Conservation (phyloP, 2,113 vertebrate genomes). For the Mormyrus lacerda region DNA sequence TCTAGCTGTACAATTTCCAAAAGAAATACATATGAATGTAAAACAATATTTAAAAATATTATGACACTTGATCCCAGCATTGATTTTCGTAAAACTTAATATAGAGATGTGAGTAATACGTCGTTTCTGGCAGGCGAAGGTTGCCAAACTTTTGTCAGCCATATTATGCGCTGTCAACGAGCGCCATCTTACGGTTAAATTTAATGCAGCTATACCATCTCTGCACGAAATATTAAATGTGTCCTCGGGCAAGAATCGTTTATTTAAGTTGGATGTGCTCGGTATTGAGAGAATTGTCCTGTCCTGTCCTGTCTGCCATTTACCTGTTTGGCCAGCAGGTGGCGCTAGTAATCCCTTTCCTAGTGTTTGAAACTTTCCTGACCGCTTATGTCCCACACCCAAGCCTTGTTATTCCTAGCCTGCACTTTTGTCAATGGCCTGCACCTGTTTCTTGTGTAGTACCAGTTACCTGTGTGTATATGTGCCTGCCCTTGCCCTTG, state of each 20-base stretch:
- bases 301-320: neutral
- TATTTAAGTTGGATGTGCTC: neutral
- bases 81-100: neutral
- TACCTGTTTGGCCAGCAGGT: neutral
- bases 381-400: neutral
- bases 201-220: neutral
- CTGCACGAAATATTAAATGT: neutral
- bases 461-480: neutral
- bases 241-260: neutral
- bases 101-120: neutral
- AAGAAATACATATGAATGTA: neutral
- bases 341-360: neutral
- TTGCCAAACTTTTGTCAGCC: neutral
- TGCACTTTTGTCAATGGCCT: neutral
- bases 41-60: constrained; percentile 1
- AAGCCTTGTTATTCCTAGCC: neutral
- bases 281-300: neutral
- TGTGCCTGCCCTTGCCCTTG: neutral
- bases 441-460: neutral
- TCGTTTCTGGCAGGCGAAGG: neutral
- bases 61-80: neutral
- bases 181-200: neutral
- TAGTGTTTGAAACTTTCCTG: neutral
- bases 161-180: neutral
- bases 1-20: neutral